Evolutionary conservation across 2,113 vertebrate genomes (phyloP).

Genomic region (Sander lucioperca): DNA sequence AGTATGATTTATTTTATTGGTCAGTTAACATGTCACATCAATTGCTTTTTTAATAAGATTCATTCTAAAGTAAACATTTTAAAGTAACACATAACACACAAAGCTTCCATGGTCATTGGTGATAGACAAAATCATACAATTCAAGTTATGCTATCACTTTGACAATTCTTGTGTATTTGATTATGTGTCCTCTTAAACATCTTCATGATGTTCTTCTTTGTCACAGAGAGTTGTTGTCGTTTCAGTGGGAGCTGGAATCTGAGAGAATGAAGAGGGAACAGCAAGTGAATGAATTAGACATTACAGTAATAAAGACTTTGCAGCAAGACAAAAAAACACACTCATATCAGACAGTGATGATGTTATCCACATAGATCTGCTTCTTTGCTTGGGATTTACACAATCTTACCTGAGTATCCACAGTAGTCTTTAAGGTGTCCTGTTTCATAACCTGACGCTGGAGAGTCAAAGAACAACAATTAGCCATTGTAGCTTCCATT

Average conservation of each 20-base stretch:
- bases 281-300: not conserved
- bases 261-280: constrained; percentile 9
- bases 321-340: not conserved
- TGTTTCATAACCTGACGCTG: constrained; percentile 71
- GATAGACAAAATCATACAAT: not conserved
- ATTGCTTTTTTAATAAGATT: not conserved
- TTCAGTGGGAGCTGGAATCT: constrained; percentile 71
- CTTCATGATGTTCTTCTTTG: not conserved
- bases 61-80: not conserved
- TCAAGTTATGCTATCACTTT: not conserved
- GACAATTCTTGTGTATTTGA: not conserved
- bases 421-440: constrained; percentile 4
- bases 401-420: constrained; percentile 72
- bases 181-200: constrained; percentile 12
- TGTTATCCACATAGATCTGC: not conserved
- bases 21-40: constrained; percentile 4
- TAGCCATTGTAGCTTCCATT: not conserved
- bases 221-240: constrained; percentile 38
- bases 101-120: not conserved
- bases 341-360: not conserved
- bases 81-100: not conserved
- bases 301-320: not conserved
- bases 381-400: not conserved
- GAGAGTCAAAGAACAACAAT: constrained; percentile 33
- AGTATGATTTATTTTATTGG: constrained; percentile 22